Base-by-base conservation (phyloP, 2,888 invertebrate genomes). In the Abscondita cerata region DNA sequence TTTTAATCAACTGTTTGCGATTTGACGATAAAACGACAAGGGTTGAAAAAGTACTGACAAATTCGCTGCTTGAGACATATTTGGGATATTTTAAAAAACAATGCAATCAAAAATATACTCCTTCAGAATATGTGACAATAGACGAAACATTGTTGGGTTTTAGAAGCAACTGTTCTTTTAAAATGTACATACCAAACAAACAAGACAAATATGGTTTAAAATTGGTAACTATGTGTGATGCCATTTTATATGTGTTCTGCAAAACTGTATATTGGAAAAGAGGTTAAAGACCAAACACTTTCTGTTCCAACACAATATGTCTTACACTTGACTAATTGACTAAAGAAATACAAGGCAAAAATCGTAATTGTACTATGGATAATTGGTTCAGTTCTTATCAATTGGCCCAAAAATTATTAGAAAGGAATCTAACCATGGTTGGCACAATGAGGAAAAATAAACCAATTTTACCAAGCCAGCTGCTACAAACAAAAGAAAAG, bases 391-490 rank as follows among this genome's bases (percentile, higher is more conserved):
- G 66, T 11, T 64, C 61, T 48, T 41, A 41, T 36, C 55, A 52
- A 33, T 31, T 64, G 12, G 64, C 62, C 3, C 52, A 59, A 48
- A 36, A 53, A 47, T 44, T 68, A 16, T 56, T 62, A 11, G 25
- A 55, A 20, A 52, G 62, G 18, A 41, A 55, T 40, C 56, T 54
- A 20, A 68, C 59, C 11, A 25, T 68, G n/a, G n/a, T n/a, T 25
- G 66, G 65, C 8, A 68, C 64, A 16, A 11, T 61, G 31, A 53
- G 50, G 18, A 65, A 63, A 64, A 65, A 72, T 40, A 71, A 70
- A 64, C 51, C 52, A 16, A 59, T 68, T 41, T 66, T 73, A 38
- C 72, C 72, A 20, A 6, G 25, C 12, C 64, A 66, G 46, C 71
- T 73, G 52, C 36, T 56, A 25, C 48, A 41, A 13, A 12, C 41